Base-by-base conservation (phyloP, 2,888 invertebrate genomes). In the Andricus curvator region DNA sequence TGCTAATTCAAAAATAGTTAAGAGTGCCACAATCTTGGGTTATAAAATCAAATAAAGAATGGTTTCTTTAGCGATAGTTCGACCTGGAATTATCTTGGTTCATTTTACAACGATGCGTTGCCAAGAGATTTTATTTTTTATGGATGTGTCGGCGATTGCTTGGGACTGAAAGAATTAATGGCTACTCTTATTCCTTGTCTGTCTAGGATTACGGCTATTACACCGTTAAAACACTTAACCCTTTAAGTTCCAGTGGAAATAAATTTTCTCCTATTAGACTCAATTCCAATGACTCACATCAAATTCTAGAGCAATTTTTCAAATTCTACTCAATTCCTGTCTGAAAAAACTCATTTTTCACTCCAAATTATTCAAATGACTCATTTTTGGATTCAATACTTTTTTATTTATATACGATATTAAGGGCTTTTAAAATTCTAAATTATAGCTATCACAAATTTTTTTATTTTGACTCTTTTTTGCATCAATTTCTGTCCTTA, bases 71-170 rank as follows among this genome's bases (percentile, higher is more conserved):
- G 48, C 4, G 17, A 48, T 70, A 44, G 48, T 51, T 25, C 68
- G 20, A 29, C 33, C 25, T 56, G 74, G 51, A 74, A 56, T 74
- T 51, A 74, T 56, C 33, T 29, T 33, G n/a, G 56, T 74, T 56
- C 74, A 13, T 56, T 74, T 74, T 74, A 74, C 74, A 56, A 56
- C 51, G 70, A 70, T 51, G 70, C 70, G 44, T 51, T 70, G 48
- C 70, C 70, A 48, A 22, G 70, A 51, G 20, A 29, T 70, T 70
- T 51, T 29, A 48, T 51, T 70, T 68, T 70, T 70, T 51, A 70
- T 70, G 48, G 70, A 70, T 70, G 51, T 48, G 70, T 51, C 70
- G 70, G 70, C 29, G 70, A 70, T 51, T 70, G 48, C 70, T 70
- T 51, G 70, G 9, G 4, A 70, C 51, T 51, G 29, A 29, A 51